Conservation (phyloP, 2,888 invertebrate species). For the Thecocarcelia acutangulata region DNA sequence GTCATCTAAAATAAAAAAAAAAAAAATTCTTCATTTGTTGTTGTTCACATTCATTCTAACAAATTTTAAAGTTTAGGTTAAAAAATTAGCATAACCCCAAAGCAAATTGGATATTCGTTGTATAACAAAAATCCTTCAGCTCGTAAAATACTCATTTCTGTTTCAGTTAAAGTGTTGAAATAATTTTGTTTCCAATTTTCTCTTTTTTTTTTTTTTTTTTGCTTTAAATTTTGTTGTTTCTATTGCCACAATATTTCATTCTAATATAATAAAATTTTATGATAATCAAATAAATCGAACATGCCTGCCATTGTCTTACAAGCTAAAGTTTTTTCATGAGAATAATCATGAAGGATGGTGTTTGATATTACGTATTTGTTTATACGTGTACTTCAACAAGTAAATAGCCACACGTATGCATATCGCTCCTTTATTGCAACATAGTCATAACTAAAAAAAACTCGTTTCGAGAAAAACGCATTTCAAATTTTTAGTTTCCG, state of each 20-base stretch:
- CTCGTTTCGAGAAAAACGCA: no score
- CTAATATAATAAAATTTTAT: slow-evolving; percentile 52
- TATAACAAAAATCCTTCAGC: not conserved
- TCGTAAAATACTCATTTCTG: not conserved
- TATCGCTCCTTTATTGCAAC: no score
- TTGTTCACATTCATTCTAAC: not conserved
- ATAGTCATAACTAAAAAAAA: no score
- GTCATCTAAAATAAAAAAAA: slow-evolving; percentile 22
- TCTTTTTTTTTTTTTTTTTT: slow-evolving; percentile 7
- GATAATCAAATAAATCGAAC: slow-evolving; percentile 40
- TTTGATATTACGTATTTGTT: no score
- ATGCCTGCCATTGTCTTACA: not conserved
- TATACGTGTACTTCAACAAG: no score
- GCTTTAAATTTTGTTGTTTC: not conserved
- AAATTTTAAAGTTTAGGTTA: not conserved
- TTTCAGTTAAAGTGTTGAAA: not conserved
- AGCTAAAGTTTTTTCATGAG: no score
- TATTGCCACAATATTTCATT: slow-evolving; percentile 35
- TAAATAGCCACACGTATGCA: no score
- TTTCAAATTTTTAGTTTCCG: no score
- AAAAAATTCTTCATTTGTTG: slow-evolving; percentile 17
- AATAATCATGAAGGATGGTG: no score
- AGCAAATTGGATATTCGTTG: not conserved
- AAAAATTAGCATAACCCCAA: slow-evolving; percentile 1
- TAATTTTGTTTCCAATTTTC: slow-evolving; percentile 19